Evolutionary conservation across 2,113 vertebrate species (phyloP).

Genomic region (Holacanthus passer): DNA sequence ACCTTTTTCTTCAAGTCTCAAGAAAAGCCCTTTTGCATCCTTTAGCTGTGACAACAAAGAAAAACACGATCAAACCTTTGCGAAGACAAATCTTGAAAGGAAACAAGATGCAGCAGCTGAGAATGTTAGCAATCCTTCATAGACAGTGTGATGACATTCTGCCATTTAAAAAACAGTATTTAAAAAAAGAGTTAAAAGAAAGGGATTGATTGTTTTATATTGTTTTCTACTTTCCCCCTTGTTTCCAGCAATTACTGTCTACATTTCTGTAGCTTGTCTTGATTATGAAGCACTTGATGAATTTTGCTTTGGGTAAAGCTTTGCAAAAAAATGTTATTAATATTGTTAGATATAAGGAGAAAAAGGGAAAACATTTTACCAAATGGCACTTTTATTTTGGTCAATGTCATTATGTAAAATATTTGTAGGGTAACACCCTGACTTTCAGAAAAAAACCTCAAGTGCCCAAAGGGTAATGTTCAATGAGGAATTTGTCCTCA

Average conservation of each 20-base stretch:
- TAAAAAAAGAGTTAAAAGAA: too few species aligned
- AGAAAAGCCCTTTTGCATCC: constrained; percentile 73
- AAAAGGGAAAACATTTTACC: background rate
- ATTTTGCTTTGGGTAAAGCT: background rate
- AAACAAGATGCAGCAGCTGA: background rate
- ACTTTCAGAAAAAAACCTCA: background rate
- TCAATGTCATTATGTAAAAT: background rate
- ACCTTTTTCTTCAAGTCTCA: constrained; percentile 70
- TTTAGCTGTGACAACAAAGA: constrained; percentile 47
- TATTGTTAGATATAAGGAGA: background rate
- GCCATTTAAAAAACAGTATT: too few species aligned
- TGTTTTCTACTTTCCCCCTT: too few species aligned
- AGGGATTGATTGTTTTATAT: too few species aligned
- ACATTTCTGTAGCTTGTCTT: background rate
- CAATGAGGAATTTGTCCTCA: background rate
- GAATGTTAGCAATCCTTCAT: background rate
- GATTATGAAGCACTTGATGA: background rate
- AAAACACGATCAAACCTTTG: background rate
- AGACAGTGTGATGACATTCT: too few species aligned
- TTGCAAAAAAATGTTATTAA: background rate
- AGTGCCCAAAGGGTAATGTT: background rate
- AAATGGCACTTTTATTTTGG: background rate
- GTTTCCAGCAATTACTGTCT: background rate
- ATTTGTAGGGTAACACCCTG: background rate
- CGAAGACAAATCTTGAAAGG: background rate